Evolutionary conservation across 2,888 invertebrate genomes (phyloP), one percentile per base, ranked within the genome.

Genomic region (Podabrus alpinus): DNA sequence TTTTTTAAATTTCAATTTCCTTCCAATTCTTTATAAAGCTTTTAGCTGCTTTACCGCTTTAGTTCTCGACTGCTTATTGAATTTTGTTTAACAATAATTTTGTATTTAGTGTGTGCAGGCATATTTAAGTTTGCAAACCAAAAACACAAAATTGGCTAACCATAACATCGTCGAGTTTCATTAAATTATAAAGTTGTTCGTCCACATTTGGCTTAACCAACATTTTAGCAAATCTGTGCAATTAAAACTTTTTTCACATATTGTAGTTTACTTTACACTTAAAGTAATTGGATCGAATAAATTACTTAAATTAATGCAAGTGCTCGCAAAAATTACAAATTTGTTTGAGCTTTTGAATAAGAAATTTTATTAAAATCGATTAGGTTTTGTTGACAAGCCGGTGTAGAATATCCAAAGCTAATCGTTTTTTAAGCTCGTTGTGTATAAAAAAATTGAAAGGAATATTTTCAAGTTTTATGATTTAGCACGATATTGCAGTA

Each of bases 101-200:
- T 21, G 21, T 7, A 21, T 45, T 45, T 45, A n/a, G 45, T 45
- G n/a, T n/a, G 45, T n/a, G n/a, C 5, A 45, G 5, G 7, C n/a
- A n/a, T n/a, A 45, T 45, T 45, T 45, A n/a, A 45, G 45, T 45
- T n/a, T 45, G 5, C n/a, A 45, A 45, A n/a, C 45, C 45, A 19
- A 64, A 17, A 61, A 19, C 21, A 64, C 67, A 67, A 67, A 67
- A 25, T 67, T 21, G 25, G 45, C 71, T 66, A 75, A 69, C 72
- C 60, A 69, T 75, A 72, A 75, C 69, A 72, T 69, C 69, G 72
- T 72, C 59, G 66, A 75, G 61, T 68, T 75, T 66, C 59, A 72
- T 75, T 72, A 72, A 75, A 72, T 72, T 75, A 75, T 66, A 62
- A 45, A 45, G 45, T 45, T 45, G 45, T 21, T 64, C n/a, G 19